Conservation (phyloP, 2,888 invertebrate genomes). For the Agelastica alni region DNA sequence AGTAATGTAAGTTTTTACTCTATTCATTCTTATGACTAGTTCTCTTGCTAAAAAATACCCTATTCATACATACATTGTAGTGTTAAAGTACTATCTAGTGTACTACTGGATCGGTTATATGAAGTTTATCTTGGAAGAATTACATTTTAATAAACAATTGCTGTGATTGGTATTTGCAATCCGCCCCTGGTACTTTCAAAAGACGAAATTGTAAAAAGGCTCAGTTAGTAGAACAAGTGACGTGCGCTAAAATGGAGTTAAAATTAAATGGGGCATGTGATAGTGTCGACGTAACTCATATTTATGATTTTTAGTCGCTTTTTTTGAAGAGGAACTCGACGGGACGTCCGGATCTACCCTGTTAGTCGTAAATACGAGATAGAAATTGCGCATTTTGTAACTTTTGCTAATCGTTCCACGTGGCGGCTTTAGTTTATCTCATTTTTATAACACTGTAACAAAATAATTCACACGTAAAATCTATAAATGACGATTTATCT, state of each 20-base stretch:
- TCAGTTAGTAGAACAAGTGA: conserved; percentile 35
- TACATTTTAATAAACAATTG: too few relatives aligned
- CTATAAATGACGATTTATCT: too few relatives aligned
- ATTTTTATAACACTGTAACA: conserved; percentile 9
- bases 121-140: too few relatives aligned
- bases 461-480: background rate
- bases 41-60: too few relatives aligned
- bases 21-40: too few relatives aligned
- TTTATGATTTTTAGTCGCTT: conserved; percentile 49
- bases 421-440: conserved; percentile 9
- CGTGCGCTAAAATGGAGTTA: conserved; percentile 51
- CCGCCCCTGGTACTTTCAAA: conserved; percentile 8
- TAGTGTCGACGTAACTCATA: conserved; percentile 57
- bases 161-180: too few relatives aligned
- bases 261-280: conserved; percentile 58
- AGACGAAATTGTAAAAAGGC: conserved; percentile 27
- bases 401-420: conserved; percentile 15
- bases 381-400: conserved; percentile 21
- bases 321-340: conserved; percentile 25
- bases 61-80: too few relatives aligned
- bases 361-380: conserved; percentile 17
- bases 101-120: too few relatives aligned
- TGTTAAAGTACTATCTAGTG: too few relatives aligned
- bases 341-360: conserved; percentile 21
- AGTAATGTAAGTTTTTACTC: too few relatives aligned